Evolutionary conservation across 1,140 invertebrate species (phyloP), one percentile per base, ranked within the genome.

Genomic region (Calephelis nemesis): DNA sequence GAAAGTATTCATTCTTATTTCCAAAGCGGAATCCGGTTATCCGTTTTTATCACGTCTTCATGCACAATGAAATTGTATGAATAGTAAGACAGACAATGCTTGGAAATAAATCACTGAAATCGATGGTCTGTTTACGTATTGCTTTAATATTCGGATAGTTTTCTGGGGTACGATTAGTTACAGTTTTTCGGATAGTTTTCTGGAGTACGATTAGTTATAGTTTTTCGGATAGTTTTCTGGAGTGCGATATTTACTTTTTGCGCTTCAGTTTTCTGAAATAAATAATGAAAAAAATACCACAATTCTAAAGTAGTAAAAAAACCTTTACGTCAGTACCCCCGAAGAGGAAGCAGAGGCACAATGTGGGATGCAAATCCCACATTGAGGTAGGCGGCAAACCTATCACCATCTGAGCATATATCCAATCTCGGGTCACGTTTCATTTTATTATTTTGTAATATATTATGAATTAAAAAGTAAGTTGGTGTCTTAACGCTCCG

Each of bases 111-210:
- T 89, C 85, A 80, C 77, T 79, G 82, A 88, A 88, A 91, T 91
- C 87, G 83, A 88, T 88, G 83, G 76, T 76, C 68, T 90, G 82
- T 90, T 85, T 90, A 86, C 87, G 84, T 88, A 88, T 88, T 84
- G 82, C 76, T 76, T 79, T 78, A 81, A 81, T 79, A 76, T 54
- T 30, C 7, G 15, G 64, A 45, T 86, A 45, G 6, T 85, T 85
- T 81, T 81, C 79, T 79, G 72, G 69, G 73, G 30, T 30, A 30
- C 30, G 30, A 19, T 19, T 19, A 19, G 15, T 19, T 19, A 19
- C 15, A 19, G 15, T 19, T 19, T 19, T 54, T 30, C 7, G 15
- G 64, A 45, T 86, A 45, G 6, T 85, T 85, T 81, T 81, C 79
- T 79, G 72, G 69, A 72, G 30, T 30, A 30, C 30, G 30, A 19